Base-by-base conservation (phyloP, 1,140 invertebrate genomes). In the Diorhabda carinulata region DNA sequence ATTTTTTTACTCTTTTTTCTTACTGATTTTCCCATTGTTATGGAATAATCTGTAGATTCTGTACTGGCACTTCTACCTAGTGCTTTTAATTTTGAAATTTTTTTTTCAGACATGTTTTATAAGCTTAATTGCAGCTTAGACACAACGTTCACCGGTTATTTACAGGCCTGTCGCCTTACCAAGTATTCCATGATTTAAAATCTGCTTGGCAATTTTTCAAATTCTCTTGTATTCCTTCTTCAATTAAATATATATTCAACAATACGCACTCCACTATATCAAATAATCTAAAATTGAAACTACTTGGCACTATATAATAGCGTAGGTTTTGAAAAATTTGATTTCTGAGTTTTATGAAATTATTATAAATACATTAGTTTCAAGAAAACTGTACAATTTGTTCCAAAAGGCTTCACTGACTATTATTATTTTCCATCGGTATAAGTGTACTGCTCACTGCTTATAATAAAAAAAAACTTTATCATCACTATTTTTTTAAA, bases 21-120 rank as follows among this genome's bases (percentile, higher is more conserved):
- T 62, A 81, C 77, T 44, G 81, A 81, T 77, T 85, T 85, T 69
- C 82, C 84, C 84, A 86, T 87, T 5, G 70, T 74, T 43, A 74
- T 43, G 5, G 77, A 76, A 65, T 74, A 76, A 52, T 79, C 79
- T 3, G 78, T 73, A 65, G 78, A 79, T 67, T 80, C 79, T 4
- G 78, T 75, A 4, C 78, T 79, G 43, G 78, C 74, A 67, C 78
- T 79, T 66, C 78, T 71, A 42, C 74, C 76, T 58, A 80, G 65
- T 25, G 64, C 63, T 70, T 77, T 78, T 57, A 77, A 68, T 71
- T 78, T 79, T 3, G 68, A 62, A 62, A 69, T 73, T 58, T 71
- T 71, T 43, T 80, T 71, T 40, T 80, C 79, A 59, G 78, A 77
- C 79, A 80, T 80, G 44, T 69, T 76, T 58, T 45, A 64, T 59